Evolutionary conservation across 2,888 invertebrate species (phyloP), one percentile per base, ranked within the genome.

Genomic region (Ormyrus thymus): DNA sequence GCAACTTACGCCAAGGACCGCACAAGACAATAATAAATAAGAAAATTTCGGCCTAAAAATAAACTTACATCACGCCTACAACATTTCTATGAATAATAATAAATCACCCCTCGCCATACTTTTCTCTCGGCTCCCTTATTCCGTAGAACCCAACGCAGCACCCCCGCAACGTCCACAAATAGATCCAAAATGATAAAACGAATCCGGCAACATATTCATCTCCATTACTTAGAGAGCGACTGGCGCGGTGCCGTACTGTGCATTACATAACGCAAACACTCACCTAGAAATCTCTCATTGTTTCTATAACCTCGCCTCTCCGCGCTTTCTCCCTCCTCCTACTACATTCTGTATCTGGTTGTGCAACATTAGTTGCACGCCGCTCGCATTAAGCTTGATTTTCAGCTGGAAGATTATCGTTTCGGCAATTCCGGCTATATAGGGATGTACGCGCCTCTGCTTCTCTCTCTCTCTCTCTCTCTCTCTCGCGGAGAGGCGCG

Each of bases 321-420:
- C 29, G 29, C 7, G 46, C 62, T 11, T 7, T 29, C 29, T 7
- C 62, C 46, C 46, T n/a, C 8, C 3, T 8, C 46, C 9, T 15
- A 56, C 45, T 6, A 13, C n/a, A 64, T 8, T 51, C 13, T n/a
- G 53, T 50, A 50, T 50, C 29, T 13, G 15, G 1, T 50, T 11
- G 62, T 29, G 59, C 56, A 64, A 73, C 64, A 65, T 73, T 65
- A 64, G 72, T 64, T 45, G 72, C 53, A 45, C 61, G 53, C 48
- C 15, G 61, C 7, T 45, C 64, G 64, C 73, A 64, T 73, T 64
- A 64, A 73, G 64, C 73, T 65, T 64, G 73, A 64, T 55, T 64
- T 73, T 56, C 71, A 51, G 51, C 46, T 51, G 64, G 73, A 73
- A 73, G 73, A 73, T 73, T 73, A 73, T 73, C 64, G 73, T 64